Conservation (phyloP, 2,888 invertebrate species). For the Leptinotarsa rubiginosa region DNA sequence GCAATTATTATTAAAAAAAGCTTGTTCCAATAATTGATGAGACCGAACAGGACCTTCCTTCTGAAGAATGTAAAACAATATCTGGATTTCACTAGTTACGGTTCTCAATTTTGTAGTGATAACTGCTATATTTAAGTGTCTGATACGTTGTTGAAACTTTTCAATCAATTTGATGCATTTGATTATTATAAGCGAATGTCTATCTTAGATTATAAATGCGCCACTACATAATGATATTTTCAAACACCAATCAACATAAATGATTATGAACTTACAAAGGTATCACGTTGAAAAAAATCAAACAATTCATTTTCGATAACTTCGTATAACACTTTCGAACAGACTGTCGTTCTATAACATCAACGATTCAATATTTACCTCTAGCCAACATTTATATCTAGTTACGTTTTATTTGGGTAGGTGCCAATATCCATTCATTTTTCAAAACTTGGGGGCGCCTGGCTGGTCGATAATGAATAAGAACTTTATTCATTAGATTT, state of each 20-base stretch:
- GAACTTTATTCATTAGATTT: conserved; percentile 16
- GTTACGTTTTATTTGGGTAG: conserved; percentile 40
- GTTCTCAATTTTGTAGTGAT: too few relatives aligned
- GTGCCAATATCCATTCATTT: conserved; percentile 28
- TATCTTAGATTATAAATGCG: too few relatives aligned
- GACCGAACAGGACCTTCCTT: too few relatives aligned
- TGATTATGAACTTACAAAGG: conserved; percentile 7
- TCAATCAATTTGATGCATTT: too few relatives aligned
- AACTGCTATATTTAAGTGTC: too few relatives aligned
- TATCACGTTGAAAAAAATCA: conserved; percentile 7
- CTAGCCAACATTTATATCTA: conserved; percentile 27
- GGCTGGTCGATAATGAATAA: conserved; percentile 17
- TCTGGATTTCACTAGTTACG: too few relatives aligned
- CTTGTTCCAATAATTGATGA: too few relatives aligned
- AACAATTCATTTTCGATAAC: conserved; percentile 6
- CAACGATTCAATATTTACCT: conserved; percentile 20
- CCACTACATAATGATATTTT: too few relatives aligned
- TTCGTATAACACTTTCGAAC: conserved; percentile 11
- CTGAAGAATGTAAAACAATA: too few relatives aligned
- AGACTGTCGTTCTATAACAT: conserved; percentile 11
- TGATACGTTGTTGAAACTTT: too few relatives aligned
- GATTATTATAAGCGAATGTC: too few relatives aligned
- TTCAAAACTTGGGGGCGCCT: conserved; percentile 9
- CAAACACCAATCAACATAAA: background rate
- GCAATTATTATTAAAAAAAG: too few relatives aligned